These are phyloP conservation scores for Phyllostomus hastatus DNA, from an alignment of 2,113 vertebrate genomes.

Conservation along the genomic window DNA sequence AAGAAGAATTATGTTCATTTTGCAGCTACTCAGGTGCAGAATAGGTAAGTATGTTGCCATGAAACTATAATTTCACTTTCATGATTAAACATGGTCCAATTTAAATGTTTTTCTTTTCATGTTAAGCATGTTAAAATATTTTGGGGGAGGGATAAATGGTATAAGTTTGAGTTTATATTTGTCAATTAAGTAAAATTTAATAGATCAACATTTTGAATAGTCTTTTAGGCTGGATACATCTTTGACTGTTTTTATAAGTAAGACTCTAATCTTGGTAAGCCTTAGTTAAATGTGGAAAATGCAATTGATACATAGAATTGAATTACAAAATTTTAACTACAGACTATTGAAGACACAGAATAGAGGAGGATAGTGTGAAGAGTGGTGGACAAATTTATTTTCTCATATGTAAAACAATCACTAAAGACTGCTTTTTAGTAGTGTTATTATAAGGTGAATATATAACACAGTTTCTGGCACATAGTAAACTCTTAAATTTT, in stretches of 20 bases:
- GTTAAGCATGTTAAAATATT: neutral
- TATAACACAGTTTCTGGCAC: neutral
- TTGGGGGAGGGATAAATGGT: neutral
- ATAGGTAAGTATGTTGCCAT: slow-evolving; percentile 85
- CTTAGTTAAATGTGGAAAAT: slow-evolving; percentile 29
- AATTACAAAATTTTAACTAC: slow-evolving; percentile 11
- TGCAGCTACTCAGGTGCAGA: slow-evolving; percentile 95
- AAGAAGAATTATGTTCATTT: slow-evolving; percentile 98
- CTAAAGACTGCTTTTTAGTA: slow-evolving; percentile 11
- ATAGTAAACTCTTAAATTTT: neutral
- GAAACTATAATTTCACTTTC: slow-evolving; percentile 29
- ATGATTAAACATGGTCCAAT: slow-evolving; percentile 2
- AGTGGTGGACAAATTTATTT: neutral
- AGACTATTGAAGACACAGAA: neutral
- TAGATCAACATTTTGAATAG: neutral
- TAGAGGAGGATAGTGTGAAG: neutral
- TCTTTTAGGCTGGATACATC: neutral
- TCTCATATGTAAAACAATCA: slow-evolving; percentile 5
- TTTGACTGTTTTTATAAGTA: slow-evolving; percentile 28
- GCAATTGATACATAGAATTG: neutral
- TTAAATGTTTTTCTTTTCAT: neutral
- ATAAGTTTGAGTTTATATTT: slow-evolving; percentile 28
- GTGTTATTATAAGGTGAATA: neutral
- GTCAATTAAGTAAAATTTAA: slow-evolving; percentile 35
- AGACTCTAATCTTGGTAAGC: neutral